Evolutionary conservation across 2,797 vertebrate genomes (phyloP).

Genomic region (Sebastes elongatus): DNA sequence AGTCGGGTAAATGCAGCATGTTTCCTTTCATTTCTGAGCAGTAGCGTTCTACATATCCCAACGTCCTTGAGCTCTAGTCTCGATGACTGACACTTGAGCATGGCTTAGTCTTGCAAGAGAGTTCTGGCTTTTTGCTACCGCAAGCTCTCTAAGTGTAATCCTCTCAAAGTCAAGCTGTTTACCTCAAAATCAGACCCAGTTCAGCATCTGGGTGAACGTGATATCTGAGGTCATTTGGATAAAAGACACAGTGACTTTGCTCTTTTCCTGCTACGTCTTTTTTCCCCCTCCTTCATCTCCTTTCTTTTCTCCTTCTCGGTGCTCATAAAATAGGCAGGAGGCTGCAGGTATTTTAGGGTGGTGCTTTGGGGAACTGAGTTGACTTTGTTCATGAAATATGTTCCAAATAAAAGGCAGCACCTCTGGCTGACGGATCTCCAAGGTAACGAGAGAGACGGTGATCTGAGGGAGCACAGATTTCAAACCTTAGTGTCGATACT

Average conservation of each 20-base stretch:
- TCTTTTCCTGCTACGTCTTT: neutral
- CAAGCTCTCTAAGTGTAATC: constrained; percentile 49
- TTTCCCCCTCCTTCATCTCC: neutral
- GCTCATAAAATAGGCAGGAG: constrained; percentile 7
- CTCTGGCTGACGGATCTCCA: constrained; percentile 44
- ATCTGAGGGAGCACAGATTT: neutral
- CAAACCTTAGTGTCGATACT: neutral
- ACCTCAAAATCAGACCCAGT: constrained; percentile 31
- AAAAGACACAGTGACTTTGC: constrained; percentile 48
- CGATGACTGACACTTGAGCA: constrained; percentile 36
- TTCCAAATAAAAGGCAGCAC: constrained; percentile 21
- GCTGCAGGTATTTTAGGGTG: constrained; percentile 30
- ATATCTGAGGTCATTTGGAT: constrained; percentile 55
- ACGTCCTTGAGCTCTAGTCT: constrained; percentile 24
- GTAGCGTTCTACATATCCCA: neutral
- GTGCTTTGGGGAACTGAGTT: constrained; percentile 17
- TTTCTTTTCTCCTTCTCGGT: neutral
- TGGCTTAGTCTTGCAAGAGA: constrained; percentile 15
- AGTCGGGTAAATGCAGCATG: neutral
- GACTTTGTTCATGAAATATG: constrained; percentile 30
- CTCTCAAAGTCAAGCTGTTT: constrained; percentile 53
- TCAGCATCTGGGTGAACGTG: constrained; percentile 51
- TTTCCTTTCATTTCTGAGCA: neutral
- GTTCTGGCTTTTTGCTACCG: constrained; percentile 25
- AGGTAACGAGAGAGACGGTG: constrained; percentile 1